Evolutionary conservation across 2,888 invertebrate genomes (phyloP).

Genomic region (Watsonalla binaria): DNA sequence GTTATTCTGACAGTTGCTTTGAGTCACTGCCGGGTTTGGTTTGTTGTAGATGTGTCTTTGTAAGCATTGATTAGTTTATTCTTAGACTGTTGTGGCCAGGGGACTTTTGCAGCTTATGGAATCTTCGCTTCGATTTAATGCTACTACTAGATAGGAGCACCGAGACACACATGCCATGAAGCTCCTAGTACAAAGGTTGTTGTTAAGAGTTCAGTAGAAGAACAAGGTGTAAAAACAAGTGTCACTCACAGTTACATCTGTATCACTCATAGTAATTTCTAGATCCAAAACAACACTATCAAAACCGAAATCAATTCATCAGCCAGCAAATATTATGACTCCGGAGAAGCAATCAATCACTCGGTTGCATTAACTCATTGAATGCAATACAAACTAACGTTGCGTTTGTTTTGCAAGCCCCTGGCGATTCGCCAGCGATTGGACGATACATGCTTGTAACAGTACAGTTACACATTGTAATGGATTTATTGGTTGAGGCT

Average conservation of each 20-base stretch:
- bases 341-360: not conserved
- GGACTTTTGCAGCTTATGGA: no score
- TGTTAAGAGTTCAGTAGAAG: no score
- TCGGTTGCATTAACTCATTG: not conserved
- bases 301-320: not conserved
- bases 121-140: no score
- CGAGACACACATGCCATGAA: no score
- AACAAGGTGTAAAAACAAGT: no score
- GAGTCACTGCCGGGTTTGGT: not conserved
- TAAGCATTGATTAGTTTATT: no score
- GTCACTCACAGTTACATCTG: no score
- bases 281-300: not conserved
- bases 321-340: not conserved
- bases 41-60: not conserved
- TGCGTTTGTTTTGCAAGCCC: not conserved
- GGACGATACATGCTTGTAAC: slow-evolving; percentile 15
- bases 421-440: slow-evolving; percentile 12
- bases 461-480: not conserved
- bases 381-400: slow-evolving; percentile 12
- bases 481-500: not conserved
- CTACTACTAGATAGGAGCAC: no score
- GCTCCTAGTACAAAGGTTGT: no score
- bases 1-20: not conserved
- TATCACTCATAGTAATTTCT: not conserved
- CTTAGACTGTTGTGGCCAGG: no score